Evolutionary conservation across 2,888 invertebrate species (phyloP).

Genomic region (Cremastinae sp.): DNA sequence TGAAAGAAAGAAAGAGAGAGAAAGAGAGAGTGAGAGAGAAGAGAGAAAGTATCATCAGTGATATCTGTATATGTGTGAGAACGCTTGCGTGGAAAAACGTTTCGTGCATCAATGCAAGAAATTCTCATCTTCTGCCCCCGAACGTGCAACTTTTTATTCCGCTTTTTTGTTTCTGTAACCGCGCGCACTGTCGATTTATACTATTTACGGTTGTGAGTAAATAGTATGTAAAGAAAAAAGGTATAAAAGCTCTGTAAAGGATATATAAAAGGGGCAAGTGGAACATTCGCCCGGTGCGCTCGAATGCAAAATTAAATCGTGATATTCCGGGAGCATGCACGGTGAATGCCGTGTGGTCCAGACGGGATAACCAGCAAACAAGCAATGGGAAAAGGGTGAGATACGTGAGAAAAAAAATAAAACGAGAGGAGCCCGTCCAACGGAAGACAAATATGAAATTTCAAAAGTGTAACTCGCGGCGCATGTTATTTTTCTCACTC

Average conservation of each 20-base stretch:
- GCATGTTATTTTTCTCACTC: slow-evolving; percentile 56
- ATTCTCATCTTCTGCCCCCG: slow-evolving; percentile 10
- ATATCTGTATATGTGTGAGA: slow-evolving; percentile 10
- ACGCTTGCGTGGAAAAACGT: neutral
- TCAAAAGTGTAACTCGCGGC: slow-evolving; percentile 5
- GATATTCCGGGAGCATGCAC: slow-evolving; percentile 36
- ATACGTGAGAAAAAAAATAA: neutral
- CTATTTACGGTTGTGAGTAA: slow-evolving; percentile 33
- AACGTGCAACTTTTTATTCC: neutral
- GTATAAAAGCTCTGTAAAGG: slow-evolving; percentile 6
- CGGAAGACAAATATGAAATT: slow-evolving; percentile 42
- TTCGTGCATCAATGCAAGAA: slow-evolving; percentile 13
- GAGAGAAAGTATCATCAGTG: slow-evolving; percentile 11
- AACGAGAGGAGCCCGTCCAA: neutral
- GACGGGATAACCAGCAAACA: slow-evolving; percentile 1
- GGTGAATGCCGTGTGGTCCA: slow-evolving; percentile 1
- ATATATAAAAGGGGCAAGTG: neutral
- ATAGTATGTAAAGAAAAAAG: slow-evolving; percentile 42
- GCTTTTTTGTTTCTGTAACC: neutral
- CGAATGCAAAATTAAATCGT: slow-evolving; percentile 53
- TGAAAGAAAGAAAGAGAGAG: neutral
- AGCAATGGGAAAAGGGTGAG: neutral
- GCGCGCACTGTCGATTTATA: neutral
- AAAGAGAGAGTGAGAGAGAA: no score
- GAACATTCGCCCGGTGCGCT: slow-evolving; percentile 29